Evolutionary conservation across 2,113 vertebrate species (phyloP).

Genomic region (Galeopterus variegatus): DNA sequence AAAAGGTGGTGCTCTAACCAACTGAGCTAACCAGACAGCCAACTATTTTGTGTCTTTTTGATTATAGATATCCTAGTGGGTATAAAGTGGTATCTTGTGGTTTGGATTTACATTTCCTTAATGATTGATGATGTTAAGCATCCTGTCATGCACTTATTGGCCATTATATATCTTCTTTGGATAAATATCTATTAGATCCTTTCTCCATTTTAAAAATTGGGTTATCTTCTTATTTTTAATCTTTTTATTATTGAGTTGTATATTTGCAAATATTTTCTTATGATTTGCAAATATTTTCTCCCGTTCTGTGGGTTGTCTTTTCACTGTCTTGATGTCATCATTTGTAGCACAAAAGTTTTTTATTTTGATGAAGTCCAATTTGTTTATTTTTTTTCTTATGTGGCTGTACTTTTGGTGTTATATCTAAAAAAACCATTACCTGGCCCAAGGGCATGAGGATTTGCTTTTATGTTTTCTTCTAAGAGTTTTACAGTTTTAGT

Average conservation of each 20-base stretch:
- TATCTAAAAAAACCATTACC: neutral
- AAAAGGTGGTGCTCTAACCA: too few relatives aligned
- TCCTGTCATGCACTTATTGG: neutral
- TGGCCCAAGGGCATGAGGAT: neutral
- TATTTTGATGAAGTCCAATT: neutral
- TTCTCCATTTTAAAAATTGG: neutral
- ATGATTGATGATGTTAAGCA: neutral
- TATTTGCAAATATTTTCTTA: neutral
- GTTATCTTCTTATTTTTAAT: neutral
- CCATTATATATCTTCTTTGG: neutral
- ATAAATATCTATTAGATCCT: neutral
- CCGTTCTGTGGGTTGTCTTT: neutral
- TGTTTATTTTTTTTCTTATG: neutral
- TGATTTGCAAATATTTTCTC: conserved; percentile 10
- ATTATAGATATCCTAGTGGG: neutral
- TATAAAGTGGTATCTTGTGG: too few relatives aligned
- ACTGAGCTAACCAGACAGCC: too few relatives aligned
- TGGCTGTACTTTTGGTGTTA: neutral
- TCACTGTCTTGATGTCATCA: neutral
- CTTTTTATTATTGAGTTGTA: conserved; percentile 15
- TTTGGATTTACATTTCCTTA: too few relatives aligned
- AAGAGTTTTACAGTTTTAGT: neutral
- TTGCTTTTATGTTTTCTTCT: neutral
- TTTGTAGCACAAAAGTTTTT: neutral
- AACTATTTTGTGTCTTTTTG: neutral